Evolutionary conservation across 1,140 invertebrate species (phyloP), one percentile per base, ranked within the genome.

Genomic region (Drosophila oshimai): DNA sequence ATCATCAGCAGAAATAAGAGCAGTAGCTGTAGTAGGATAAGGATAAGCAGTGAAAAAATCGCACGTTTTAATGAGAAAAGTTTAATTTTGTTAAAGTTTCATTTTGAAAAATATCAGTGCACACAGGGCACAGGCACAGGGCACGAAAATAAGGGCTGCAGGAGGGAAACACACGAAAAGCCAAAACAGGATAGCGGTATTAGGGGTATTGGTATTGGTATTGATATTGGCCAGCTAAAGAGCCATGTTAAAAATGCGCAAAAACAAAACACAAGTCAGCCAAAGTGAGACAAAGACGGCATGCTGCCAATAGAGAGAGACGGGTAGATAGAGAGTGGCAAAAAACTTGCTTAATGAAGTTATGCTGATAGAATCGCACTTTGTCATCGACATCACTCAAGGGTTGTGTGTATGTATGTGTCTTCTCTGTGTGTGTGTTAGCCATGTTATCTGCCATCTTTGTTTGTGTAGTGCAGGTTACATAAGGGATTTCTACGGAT

Each of bases 51-150:
- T n/a, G 61, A 75, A 80, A 77, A 84, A 78, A 88, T 89, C 69
- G 83, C 89, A 89, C 84, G 89, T 90, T 90, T 90, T 90, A 90
- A 90, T 90, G 89, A 90, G 89, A 90, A 90, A 90, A 90, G 89
- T 90, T 90, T 90, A 90, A 90, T 90, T 89, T 86, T 76, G 80
- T 90, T 89, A 90, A 90, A 90, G 72, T 89, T 89, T 89, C 87
- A 76, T 89, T 89, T 89, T 77, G 74, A 77, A 87, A 84, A 88
- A 87, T 87, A 86, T 87, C 81, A 74, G 81, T 61, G 65, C 81
- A n/a, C n/a, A n/a, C n/a, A n/a, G n/a, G n/a, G n/a, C n/a, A n/a
- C n/a, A 62, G 73, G 57, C 72, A 49, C 65, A 64, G 29, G 41
- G 15, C 42, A 44, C 6, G 22, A 29, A 44, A 64, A 33, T 18